Conservation (phyloP, 2,888 invertebrate genomes). For the Caenorhabditis virilis region DNA sequence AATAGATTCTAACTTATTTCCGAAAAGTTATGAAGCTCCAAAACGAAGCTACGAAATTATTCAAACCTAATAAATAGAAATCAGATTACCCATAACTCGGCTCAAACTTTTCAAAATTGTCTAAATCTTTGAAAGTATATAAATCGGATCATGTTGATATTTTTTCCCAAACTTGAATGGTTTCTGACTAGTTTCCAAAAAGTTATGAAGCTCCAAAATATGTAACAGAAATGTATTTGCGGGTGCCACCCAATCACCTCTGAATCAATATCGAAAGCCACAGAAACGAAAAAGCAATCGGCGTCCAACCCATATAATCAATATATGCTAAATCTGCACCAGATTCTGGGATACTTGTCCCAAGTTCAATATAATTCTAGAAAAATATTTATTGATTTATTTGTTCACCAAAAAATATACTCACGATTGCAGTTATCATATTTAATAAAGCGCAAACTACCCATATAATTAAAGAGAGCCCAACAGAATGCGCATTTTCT, state of each 20-base stretch:
- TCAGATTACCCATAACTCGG: no score
- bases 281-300: conserved; percentile 47
- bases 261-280: conserved; percentile 44
- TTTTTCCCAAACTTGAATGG: no score
- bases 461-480: conserved; percentile 50
- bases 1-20: no score
- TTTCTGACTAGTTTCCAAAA: no score
- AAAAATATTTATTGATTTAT: no score
- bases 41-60: no score
- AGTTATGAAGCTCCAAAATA: no score
- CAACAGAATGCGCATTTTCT: conserved; percentile 44
- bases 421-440: conserved; percentile 44
- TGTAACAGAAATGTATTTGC: neutral
- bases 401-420: conserved; percentile 7
- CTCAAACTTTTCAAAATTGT: no score
- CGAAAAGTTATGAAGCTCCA: no score
- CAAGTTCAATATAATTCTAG: conserved; percentile 52
- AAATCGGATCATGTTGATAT: no score
- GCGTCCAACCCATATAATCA: conserved; percentile 48
- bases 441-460: conserved; percentile 38
- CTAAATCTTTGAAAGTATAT: no score
- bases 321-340: conserved; percentile 51
- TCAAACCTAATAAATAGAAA: no score
- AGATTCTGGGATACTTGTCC: conserved; percentile 48
- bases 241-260: conserved; percentile 2